Conservation (phyloP, 1,140 invertebrate species). For the Heliconius himera region DNA sequence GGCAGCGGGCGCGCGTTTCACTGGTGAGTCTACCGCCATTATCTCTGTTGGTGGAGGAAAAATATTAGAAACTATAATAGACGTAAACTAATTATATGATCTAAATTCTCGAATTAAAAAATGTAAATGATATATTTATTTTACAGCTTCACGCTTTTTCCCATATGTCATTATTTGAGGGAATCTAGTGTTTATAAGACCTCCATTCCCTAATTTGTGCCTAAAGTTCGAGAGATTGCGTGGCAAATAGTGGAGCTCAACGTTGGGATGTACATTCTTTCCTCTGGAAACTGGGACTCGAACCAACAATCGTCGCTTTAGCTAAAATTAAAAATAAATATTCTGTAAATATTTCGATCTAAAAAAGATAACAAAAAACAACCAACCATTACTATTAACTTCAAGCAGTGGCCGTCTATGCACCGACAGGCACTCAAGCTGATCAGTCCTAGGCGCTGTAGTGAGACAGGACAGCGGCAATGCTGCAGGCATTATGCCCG, state of each 20-base stretch:
- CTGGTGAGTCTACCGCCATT: slow-evolving; percentile 68
- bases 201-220: too few relatives aligned
- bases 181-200: too few relatives aligned
- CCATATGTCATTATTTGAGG: too few relatives aligned
- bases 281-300: too few relatives aligned
- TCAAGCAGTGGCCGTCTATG: slow-evolving; percentile 86
- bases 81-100: background rate
- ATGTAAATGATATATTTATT: too few relatives aligned
- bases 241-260: too few relatives aligned
- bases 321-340: too few relatives aligned
- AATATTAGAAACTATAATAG: background rate
- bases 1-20: slow-evolving; percentile 52
- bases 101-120: slow-evolving; percentile 38
- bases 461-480: slow-evolving; percentile 95
- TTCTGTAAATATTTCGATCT: background rate
- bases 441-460: slow-evolving; percentile 93
- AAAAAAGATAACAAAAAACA: slow-evolving; percentile 5
- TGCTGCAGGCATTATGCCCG: slow-evolving; percentile 90
- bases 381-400: slow-evolving; percentile 81
- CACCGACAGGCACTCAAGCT: slow-evolving; percentile 82
- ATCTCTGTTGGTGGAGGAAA: slow-evolving; percentile 13
- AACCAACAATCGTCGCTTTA: too few relatives aligned
- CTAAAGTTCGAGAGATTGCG: too few relatives aligned
- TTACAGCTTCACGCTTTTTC: too few relatives aligned
- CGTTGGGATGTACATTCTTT: too few relatives aligned